These are phyloP conservation scores for Cochlearius cochlearius DNA, from an alignment of 2,113 vertebrate genomes.

Conservation along the genomic window DNA sequence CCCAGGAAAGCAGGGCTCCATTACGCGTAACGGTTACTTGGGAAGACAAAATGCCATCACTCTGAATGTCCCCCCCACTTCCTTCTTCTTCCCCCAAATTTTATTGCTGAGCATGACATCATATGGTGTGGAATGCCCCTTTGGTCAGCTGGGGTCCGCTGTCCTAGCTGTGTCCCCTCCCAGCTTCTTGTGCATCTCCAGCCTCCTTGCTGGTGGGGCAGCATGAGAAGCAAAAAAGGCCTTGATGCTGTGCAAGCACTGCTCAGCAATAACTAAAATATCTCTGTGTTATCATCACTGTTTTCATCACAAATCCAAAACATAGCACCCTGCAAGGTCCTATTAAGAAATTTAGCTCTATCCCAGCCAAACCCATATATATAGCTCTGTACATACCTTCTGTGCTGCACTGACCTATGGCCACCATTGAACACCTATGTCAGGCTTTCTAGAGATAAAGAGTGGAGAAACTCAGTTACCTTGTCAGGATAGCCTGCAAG, in stretches of 20 bases:
- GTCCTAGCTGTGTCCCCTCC: too few relatives aligned
- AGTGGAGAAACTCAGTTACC: background rate
- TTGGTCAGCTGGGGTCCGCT: too few relatives aligned
- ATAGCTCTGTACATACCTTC: background rate
- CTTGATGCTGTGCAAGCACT: background rate
- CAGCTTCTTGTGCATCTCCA: too few relatives aligned
- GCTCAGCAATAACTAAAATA: background rate
- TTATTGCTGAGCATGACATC: background rate
- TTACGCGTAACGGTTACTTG: fast-evolving
- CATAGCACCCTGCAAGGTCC: background rate
- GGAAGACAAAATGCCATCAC: background rate
- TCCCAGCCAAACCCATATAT: background rate
- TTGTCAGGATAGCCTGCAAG: background rate
- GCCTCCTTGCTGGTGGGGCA: too few relatives aligned
- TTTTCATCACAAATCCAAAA: background rate
- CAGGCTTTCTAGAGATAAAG: background rate
- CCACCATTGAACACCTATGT: background rate
- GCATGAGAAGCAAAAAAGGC: background rate
- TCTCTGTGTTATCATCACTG: background rate
- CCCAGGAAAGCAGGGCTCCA: background rate
- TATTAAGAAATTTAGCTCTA: background rate
- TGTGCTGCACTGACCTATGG: background rate
- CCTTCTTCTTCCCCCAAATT: background rate
- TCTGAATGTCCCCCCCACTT: fast-evolving
- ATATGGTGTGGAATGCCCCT: too few relatives aligned